Percentiles rank a stretch among this genome's conserved stretches.
Evolutionary conservation across 2,888 invertebrate species (phyloP).

Genomic region (Heliconius hortense): DNA sequence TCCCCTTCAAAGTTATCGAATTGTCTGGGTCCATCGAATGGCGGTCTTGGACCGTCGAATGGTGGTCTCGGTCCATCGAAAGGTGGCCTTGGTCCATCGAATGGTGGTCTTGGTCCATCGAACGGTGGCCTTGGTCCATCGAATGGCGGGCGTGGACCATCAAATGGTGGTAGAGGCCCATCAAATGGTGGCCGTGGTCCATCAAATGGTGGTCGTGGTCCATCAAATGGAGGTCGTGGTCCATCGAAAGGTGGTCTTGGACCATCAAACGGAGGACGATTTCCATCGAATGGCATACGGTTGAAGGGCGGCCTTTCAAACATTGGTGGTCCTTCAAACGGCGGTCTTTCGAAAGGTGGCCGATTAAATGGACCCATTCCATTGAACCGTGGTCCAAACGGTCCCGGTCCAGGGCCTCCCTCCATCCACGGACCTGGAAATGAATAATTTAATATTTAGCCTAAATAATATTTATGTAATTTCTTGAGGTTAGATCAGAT

Average conservation of each 20-base stretch:
- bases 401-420: slow-evolving; percentile 54
- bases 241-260: slow-evolving; percentile 52
- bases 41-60: slow-evolving; percentile 57
- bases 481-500: slow-evolving; percentile 28
- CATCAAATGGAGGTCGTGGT: slow-evolving; percentile 51
- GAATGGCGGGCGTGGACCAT: slow-evolving; percentile 54
- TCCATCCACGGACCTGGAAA: slow-evolving; percentile 77
- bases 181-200: slow-evolving; percentile 44
- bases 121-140: slow-evolving; percentile 50
- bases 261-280: slow-evolving; percentile 62
- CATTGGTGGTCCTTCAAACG: slow-evolving; percentile 59
- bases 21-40: slow-evolving; percentile 58
- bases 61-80: slow-evolving; percentile 58
- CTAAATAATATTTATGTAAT: neutral
- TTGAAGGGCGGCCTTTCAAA: slow-evolving; percentile 60
- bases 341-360: slow-evolving; percentile 58
- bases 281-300: slow-evolving; percentile 60
- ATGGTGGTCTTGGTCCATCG: slow-evolving; percentile 51
- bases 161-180: slow-evolving; percentile 43
- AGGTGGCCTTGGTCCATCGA: slow-evolving; percentile 58
- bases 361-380: slow-evolving; percentile 69
- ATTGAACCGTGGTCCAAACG: slow-evolving; percentile 72
- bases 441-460: slow-evolving; percentile 24
- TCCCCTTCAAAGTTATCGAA: slow-evolving; percentile 51
- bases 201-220: slow-evolving; percentile 61